Conservation (phyloP, 2,888 invertebrate genomes). For the Oscheius sp. region DNA sequence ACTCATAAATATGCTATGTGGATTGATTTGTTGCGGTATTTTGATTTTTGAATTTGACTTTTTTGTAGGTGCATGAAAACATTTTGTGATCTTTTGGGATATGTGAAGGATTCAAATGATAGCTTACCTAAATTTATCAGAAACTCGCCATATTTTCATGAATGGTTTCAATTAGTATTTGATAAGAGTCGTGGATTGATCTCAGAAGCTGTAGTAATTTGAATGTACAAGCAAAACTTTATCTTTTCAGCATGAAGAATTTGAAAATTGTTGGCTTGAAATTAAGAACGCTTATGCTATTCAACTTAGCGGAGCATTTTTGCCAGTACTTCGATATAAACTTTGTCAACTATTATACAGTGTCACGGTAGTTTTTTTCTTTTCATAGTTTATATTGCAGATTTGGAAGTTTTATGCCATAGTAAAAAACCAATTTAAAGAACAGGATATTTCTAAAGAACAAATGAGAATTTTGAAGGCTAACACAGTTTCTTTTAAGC, state of each 20-base stretch:
- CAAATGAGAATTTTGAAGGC: not conserved
- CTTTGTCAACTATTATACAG: not conserved
- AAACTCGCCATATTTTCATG: no score
- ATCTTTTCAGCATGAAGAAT: not conserved
- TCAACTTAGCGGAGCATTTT: not conserved
- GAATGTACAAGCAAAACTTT: no score
- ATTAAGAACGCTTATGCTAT: not conserved
- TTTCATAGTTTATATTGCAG: not conserved
- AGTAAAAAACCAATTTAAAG: not conserved
- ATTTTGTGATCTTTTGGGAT: no score
- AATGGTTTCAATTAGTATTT: no score
- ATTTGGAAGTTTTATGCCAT: not conserved
- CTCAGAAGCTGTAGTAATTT: no score
- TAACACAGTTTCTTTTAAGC: not conserved
- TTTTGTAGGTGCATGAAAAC: no score
- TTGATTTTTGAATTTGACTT: no score
- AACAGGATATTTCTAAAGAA: not conserved
- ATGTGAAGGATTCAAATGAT: no score
- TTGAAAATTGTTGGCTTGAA: not conserved
- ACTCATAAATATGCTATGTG: no score
- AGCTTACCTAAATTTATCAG: no score
- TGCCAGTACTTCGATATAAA: not conserved
- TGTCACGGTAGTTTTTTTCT: constrained; percentile 2
- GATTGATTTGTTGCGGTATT: no score
- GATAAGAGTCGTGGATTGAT: no score